Conservation (phyloP, 1,140 invertebrate species). For the Drosophila ogumai region DNA sequence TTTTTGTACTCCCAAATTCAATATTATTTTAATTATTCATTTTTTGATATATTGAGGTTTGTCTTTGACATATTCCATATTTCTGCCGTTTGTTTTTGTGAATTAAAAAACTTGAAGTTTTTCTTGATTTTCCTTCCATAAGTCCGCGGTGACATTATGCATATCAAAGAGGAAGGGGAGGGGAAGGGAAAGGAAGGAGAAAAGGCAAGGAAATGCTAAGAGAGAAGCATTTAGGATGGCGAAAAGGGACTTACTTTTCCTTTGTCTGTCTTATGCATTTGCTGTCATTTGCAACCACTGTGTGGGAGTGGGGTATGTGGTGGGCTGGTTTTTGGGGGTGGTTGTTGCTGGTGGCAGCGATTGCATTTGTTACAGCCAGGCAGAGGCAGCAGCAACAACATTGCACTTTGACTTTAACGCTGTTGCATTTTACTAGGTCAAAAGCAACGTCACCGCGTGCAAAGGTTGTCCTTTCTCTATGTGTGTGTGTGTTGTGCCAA, state of each 20-base stretch:
- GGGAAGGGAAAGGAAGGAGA: not conserved
- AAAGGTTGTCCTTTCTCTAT: constrained; percentile 22
- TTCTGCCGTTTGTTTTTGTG: not conserved
- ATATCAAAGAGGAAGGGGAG: constrained; percentile 2
- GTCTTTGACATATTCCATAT: not conserved
- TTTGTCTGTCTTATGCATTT: constrained; percentile 52
- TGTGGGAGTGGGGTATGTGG: constrained; percentile 10
- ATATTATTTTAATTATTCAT: not conserved
- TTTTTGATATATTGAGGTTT: not conserved
- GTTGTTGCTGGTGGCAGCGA: constrained; percentile 38
- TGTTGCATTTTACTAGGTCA: constrained; percentile 81
- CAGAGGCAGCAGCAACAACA: constrained; percentile 41
- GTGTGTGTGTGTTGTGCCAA: constrained; percentile 60
- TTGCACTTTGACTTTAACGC: constrained; percentile 79
- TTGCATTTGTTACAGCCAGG: constrained; percentile 59
- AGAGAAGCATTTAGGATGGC: constrained; percentile 5
- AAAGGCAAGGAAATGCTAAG: not conserved
- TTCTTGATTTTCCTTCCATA: constrained; percentile 3
- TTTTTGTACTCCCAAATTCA: not conserved
- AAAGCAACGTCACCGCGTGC: constrained; percentile 71
- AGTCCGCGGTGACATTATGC: constrained; percentile 29
- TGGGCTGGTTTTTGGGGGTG: constrained; percentile 21
- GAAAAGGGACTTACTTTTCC: constrained; percentile 15
- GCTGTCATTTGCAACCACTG: constrained; percentile 54
- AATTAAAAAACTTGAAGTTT: constrained; percentile 15